Evolutionary conservation across 2,113 vertebrate genomes (phyloP).

Genomic region (Nycticryphes semicollaris): DNA sequence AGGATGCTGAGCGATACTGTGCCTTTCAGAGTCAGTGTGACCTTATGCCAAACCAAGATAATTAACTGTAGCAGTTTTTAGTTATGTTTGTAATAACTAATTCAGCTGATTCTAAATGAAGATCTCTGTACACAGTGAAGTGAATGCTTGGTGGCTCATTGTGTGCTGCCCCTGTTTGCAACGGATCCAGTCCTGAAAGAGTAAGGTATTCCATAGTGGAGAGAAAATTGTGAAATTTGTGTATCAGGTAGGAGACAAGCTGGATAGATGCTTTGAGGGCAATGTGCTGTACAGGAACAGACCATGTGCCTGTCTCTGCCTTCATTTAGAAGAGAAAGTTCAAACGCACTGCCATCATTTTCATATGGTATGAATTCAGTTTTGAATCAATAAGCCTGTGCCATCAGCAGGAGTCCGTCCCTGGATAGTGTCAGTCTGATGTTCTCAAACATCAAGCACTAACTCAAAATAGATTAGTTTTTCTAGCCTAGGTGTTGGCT

Average conservation of each 20-base stretch:
- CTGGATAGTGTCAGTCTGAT: not conserved
- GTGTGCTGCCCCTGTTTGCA: not conserved
- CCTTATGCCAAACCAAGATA: not conserved
- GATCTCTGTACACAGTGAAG: not conserved
- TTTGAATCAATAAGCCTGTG: not conserved
- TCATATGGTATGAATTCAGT: not conserved
- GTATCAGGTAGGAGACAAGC: not conserved
- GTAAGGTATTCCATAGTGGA: rapidly evolving
- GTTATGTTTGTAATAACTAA: not conserved
- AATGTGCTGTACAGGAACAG: not conserved
- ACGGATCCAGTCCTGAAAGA: not conserved
- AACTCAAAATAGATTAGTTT: not conserved
- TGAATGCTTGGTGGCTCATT: not conserved
- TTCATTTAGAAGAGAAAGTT: not conserved
- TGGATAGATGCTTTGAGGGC: not conserved
- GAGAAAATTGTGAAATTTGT: not conserved
- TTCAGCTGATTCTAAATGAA: not conserved
- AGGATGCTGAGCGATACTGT: rapidly evolving
- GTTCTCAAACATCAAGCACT: not conserved
- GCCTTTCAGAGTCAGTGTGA: not conserved
- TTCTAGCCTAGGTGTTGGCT: not conserved
- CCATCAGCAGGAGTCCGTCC: not conserved
- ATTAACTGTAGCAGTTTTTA: not conserved
- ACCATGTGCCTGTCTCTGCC: not conserved
- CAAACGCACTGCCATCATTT: not conserved